These are phyloP conservation scores for Drosophila setosimentum DNA, from an alignment of 2,888 invertebrate genomes.

Conservation along the genomic window DNA sequence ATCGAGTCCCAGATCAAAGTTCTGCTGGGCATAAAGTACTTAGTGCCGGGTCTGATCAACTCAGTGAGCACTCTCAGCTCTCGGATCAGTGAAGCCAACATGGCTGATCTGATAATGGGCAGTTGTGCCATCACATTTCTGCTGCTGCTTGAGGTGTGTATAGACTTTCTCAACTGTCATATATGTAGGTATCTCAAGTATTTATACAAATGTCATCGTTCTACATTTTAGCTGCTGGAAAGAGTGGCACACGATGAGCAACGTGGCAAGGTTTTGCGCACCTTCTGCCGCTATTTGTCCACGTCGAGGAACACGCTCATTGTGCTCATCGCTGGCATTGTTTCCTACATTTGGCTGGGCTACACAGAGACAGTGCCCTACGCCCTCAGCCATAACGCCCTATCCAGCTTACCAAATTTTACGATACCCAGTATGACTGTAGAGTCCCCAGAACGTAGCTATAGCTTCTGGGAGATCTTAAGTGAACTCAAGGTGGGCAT, in stretches of 20 bases:
- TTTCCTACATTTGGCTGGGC: constrained; percentile 86
- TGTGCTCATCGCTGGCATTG: constrained; percentile 88
- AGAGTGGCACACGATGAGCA: constrained; percentile 85
- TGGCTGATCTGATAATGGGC: constrained; percentile 89
- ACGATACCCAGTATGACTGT: constrained; percentile 88
- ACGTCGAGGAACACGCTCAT: constrained; percentile 92
- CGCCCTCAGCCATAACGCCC: constrained; percentile 86
- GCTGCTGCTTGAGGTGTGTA: constrained; percentile 88
- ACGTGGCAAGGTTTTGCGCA: constrained; percentile 85
- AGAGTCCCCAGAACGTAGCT: constrained; percentile 86
- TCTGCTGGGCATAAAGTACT: constrained; percentile 90
- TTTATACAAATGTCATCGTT: too few species aligned
- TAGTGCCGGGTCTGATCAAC: constrained; percentile 89
- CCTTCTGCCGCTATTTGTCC: constrained; percentile 89
- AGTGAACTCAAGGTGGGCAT: constrained; percentile 91
- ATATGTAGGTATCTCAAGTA: not conserved
- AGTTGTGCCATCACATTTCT: constrained; percentile 88
- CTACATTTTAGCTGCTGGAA: constrained; percentile 87
- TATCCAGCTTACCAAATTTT: constrained; percentile 89
- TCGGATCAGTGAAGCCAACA: constrained; percentile 86
- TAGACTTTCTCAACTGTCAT: not conserved
- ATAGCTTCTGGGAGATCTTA: constrained; percentile 89
- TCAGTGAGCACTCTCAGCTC: constrained; percentile 87
- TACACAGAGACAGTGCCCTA: constrained; percentile 88
- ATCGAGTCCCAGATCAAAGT: constrained; percentile 91